Evolutionary conservation across 2,797 vertebrate species (phyloP).

Genomic region (Pseudotriccus pelzelni): DNA sequence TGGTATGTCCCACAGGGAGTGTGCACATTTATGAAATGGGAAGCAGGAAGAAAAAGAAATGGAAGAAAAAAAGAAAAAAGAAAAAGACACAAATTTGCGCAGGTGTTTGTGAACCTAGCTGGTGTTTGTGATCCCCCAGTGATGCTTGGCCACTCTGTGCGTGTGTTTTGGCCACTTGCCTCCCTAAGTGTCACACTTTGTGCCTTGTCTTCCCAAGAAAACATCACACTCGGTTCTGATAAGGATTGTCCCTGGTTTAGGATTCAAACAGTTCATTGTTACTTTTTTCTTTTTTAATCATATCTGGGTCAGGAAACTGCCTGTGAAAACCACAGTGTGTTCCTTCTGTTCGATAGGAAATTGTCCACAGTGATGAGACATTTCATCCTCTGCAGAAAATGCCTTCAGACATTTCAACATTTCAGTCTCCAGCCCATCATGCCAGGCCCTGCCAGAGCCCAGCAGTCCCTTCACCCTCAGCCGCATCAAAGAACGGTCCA

Average conservation of each 20-base stretch:
- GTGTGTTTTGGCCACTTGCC: neutral
- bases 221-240: neutral
- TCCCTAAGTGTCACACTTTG: neutral
- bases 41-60: neutral
- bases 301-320: neutral
- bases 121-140: neutral
- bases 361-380: rapidly evolving
- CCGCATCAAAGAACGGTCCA: neutral
- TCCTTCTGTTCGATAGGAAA: neutral
- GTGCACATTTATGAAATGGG: neutral
- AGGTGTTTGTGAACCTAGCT: neutral
- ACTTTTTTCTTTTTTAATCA: neutral
- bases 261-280: neutral
- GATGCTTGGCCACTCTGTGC: rapidly evolving
- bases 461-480: neutral
- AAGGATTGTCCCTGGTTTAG: neutral
- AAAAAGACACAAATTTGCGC: neutral
- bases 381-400: neutral
- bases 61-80: too few species aligned
- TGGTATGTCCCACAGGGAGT: neutral
- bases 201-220: neutral
- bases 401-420: neutral
- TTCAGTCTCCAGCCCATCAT: neutral
- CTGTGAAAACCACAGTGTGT: neutral
- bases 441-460: neutral